A percentile compares a stretch with the other conserved stretches of the same genome.
Evolutionary conservation across 2,888 invertebrate genomes (phyloP).

Genomic region (Drosophila mimica): DNA sequence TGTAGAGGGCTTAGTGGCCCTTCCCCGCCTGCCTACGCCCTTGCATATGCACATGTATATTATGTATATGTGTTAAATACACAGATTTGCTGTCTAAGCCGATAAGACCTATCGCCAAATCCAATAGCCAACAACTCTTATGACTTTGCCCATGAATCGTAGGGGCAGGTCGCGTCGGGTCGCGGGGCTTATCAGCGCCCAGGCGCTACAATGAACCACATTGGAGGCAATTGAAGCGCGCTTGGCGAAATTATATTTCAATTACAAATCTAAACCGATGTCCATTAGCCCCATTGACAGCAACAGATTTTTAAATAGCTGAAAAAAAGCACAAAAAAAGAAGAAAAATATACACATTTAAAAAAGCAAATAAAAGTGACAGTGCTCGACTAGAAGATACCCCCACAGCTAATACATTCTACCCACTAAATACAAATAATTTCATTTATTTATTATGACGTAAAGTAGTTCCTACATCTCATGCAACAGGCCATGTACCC

Average conservation of each 20-base stretch:
- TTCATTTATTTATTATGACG: neutral
- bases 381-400: slow-evolving; percentile 4
- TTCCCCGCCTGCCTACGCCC: neutral
- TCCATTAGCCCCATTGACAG: slow-evolving; percentile 27
- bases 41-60: neutral
- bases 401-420: neutral
- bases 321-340: too few species aligned
- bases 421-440: neutral
- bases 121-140: slow-evolving; percentile 25
- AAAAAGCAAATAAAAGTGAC: neutral
- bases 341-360: neutral
- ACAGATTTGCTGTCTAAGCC: slow-evolving; percentile 6
- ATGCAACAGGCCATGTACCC: neutral
- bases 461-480: neutral
- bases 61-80: neutral
- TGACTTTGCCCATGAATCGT: slow-evolving; percentile 35
- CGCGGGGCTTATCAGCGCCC: slow-evolving; percentile 30
- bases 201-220: slow-evolving; percentile 28
- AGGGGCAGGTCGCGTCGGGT: slow-evolving; percentile 11
- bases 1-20: neutral
- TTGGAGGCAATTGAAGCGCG: slow-evolving; percentile 21
- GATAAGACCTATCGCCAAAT: slow-evolving; percentile 38
- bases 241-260: slow-evolving; percentile 28
- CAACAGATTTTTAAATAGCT: slow-evolving; percentile 12
- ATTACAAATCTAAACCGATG: slow-evolving; percentile 21